phyloP scores from a whole-genome alignment of 2,797 vertebrate species.

The Ctenochaetus hawaiiensis region DNA sequence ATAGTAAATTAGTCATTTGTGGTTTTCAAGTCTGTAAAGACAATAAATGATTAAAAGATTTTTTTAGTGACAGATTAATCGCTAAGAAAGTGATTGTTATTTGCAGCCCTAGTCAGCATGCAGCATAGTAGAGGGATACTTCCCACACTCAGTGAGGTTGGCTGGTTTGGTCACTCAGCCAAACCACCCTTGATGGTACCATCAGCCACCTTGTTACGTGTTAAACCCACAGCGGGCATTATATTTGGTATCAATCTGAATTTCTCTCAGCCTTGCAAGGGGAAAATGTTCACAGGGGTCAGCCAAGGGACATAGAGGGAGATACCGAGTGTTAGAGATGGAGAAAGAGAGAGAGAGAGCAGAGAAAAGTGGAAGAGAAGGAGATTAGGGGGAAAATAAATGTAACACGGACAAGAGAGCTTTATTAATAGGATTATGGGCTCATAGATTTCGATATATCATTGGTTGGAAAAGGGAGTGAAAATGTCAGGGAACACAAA shows the following conservation, averaged over 20 bases:
- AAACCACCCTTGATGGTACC: constrained; percentile 80
- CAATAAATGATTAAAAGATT: too few relatives aligned
- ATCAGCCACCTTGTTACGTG: constrained; percentile 79
- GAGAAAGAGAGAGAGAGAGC: constrained; percentile 52
- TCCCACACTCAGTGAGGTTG: constrained; percentile 60
- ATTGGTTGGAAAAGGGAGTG: constrained; percentile 79
- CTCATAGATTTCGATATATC: constrained; percentile 89
- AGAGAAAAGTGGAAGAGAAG: constrained; percentile 84
- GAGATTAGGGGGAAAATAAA: constrained; percentile 93
- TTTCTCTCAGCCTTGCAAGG: constrained; percentile 84
- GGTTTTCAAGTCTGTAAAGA: too few relatives aligned
- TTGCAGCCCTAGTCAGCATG: constrained; percentile 3
- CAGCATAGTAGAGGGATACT: neutral
- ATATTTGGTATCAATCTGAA: constrained; percentile 86
- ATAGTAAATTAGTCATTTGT: too few relatives aligned
- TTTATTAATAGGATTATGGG: constrained; percentile 94
- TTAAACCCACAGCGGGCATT: constrained; percentile 81
- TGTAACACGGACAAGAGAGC: constrained; percentile 91
- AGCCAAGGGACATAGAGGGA: constrained; percentile 88
- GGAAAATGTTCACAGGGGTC: constrained; percentile 88
- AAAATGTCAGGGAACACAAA: constrained; percentile 72
- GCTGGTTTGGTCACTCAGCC: constrained; percentile 73
- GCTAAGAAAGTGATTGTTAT: too few relatives aligned
- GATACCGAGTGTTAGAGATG: constrained; percentile 69
- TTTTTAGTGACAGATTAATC: too few relatives aligned